A percentile compares a stretch with the other conserved stretches of the same genome.
Conservation (phyloP, 2,113 vertebrate genomes). For the Protobothrops flavoviridis region DNA sequence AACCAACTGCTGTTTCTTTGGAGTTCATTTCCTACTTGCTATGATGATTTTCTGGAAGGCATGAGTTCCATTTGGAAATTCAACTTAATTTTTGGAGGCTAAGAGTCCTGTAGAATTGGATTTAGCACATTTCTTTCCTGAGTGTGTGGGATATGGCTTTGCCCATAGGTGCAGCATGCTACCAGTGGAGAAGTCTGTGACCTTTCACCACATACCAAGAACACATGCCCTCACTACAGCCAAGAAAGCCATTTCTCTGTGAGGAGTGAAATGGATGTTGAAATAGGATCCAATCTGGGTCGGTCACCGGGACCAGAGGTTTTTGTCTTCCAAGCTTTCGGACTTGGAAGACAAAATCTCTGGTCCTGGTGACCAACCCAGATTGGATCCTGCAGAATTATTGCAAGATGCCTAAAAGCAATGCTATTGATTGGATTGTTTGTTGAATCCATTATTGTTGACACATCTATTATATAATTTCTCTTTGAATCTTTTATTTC, state of each 20-base stretch:
- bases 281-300: neutral
- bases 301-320: neutral
- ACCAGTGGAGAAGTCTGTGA: neutral
- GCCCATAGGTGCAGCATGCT: neutral
- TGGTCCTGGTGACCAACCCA: no score
- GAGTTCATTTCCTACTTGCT: neutral
- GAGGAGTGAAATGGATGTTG: neutral
- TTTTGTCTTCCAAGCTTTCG: neutral
- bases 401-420: neutral
- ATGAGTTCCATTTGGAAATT: neutral
- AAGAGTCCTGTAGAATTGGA: neutral
- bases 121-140: neutral
- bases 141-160: neutral
- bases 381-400: neutral
- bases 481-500: conserved; percentile 13
- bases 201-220: neutral
- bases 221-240: neutral
- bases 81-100: no score
- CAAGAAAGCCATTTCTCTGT: neutral
- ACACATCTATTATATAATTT: neutral
- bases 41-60: neutral
- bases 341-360: no score
- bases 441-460: neutral
- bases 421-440: neutral
- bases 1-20: neutral